Conservation (phyloP, 2,888 invertebrate species). For the Leptinotarsa tumamoca region DNA sequence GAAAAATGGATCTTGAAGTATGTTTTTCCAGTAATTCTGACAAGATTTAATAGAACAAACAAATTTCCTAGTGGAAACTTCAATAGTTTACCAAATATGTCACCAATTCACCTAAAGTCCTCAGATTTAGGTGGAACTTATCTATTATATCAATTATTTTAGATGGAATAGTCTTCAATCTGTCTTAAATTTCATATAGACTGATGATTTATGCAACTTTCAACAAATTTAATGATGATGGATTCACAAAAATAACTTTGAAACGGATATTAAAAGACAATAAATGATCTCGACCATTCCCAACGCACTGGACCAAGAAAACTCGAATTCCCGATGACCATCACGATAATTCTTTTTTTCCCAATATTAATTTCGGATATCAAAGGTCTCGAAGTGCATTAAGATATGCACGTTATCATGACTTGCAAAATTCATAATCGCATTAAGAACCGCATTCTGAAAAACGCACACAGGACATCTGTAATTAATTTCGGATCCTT, state of each 20-base stretch:
- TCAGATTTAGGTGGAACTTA: background rate
- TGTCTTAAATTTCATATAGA: too few relatives aligned
- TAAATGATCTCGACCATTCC: background rate
- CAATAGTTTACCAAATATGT: background rate
- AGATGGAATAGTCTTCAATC: too few relatives aligned
- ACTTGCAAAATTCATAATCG: slow-evolving; percentile 40
- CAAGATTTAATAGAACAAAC: too few relatives aligned
- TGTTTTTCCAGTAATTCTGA: too few relatives aligned
- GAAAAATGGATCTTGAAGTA: too few relatives aligned
- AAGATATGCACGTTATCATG: slow-evolving; percentile 36
- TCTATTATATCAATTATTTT: background rate
- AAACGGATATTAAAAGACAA: background rate
- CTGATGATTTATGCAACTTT: too few relatives aligned
- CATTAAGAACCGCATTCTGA: slow-evolving; percentile 36
- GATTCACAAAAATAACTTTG: too few relatives aligned
- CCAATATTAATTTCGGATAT: slow-evolving; percentile 21
- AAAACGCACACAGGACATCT: slow-evolving; percentile 33
- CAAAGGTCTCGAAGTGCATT: slow-evolving; percentile 31
- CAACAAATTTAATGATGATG: too few relatives aligned
- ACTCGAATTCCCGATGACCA: slow-evolving; percentile 1
- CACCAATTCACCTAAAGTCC: background rate
- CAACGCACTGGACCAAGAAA: slow-evolving; percentile 7
- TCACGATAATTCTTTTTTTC: background rate
- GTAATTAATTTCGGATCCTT: slow-evolving; percentile 36
- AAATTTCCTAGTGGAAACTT: background rate